These are phyloP conservation scores for chimpanzee (Pan troglodytes) DNA, from an alignment of 2,113 vertebrate species.

Conservation along the genomic window DNA sequence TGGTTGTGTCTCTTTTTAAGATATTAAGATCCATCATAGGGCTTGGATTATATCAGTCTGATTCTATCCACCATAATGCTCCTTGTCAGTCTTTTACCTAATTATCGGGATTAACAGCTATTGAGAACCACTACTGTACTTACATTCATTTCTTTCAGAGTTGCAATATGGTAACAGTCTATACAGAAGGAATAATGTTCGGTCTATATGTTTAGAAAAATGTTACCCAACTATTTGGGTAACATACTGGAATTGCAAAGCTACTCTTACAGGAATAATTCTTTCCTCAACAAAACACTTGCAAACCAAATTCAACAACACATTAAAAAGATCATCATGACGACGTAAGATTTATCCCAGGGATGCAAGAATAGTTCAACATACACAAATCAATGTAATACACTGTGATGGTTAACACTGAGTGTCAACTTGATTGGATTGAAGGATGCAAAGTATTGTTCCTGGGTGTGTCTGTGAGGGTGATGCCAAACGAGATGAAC, in stretches of 20 bases:
- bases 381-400: no score
- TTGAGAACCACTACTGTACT: not conserved
- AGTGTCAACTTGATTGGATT: no score
- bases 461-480: no score
- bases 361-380: no score
- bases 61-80: not conserved
- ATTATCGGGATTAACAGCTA: not conserved
- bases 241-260: not conserved
- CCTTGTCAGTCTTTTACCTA: not conserved
- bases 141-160: not conserved
- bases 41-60: not conserved
- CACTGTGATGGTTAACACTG: no score
- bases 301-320: no score
- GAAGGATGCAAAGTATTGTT: no score
- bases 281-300: not conserved
- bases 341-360: no score
- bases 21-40: not conserved
- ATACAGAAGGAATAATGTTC: not conserved
- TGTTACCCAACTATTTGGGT: not conserved
- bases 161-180: slow-evolving; percentile 2
- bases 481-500: no score
- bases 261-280: not conserved
- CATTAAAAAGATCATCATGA: no score
- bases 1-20: not conserved
- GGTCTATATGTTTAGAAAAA: slow-evolving; percentile 26